A percentile compares a stretch with the other conserved stretches of the same genome.
Conservation (phyloP, 37 sponge, comb jelly and placozoan species). For the Beroe forskalii region DNA sequence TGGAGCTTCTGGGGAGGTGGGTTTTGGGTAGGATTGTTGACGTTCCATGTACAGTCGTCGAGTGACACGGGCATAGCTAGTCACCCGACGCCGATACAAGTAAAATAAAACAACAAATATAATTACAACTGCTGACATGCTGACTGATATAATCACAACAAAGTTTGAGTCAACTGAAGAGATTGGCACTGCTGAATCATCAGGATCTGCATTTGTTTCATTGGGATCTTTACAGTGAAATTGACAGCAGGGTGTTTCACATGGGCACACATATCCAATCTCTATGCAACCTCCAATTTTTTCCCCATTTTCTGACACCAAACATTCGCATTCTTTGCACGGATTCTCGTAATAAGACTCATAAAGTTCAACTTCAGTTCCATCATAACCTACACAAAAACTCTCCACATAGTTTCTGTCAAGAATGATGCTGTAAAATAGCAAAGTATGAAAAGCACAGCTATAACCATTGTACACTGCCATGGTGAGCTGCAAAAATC, state of each 20-base stretch:
- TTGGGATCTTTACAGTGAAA: neutral
- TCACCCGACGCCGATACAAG: conserved; percentile 27
- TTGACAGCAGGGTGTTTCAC: conserved; percentile 32
- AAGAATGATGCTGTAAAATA: too few species aligned
- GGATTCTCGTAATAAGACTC: neutral
- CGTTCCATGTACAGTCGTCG: conserved; percentile 9
- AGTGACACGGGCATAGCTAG: conserved; percentile 30
- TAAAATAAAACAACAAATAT: neutral
- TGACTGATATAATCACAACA: conserved; percentile 2
- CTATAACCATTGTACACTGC: too few species aligned
- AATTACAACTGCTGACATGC: neutral
- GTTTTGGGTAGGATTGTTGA: neutral
- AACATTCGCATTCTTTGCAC: conserved; percentile 45
- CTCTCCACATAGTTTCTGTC: too few species aligned
- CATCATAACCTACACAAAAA: neutral
- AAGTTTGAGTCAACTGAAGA: neutral
- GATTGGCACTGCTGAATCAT: neutral
- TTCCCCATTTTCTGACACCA: neutral
- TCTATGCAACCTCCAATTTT: conserved; percentile 1
- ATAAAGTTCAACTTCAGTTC: neutral
- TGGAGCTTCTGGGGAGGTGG: neutral
- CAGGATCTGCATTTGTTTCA: neutral
- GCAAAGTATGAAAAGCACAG: too few species aligned
- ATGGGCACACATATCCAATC: conserved; percentile 31
- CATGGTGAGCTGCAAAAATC: too few species aligned